phyloP scores from a whole-genome alignment of 2,113 vertebrate species.

The Thinocorus orbignyianus region DNA sequence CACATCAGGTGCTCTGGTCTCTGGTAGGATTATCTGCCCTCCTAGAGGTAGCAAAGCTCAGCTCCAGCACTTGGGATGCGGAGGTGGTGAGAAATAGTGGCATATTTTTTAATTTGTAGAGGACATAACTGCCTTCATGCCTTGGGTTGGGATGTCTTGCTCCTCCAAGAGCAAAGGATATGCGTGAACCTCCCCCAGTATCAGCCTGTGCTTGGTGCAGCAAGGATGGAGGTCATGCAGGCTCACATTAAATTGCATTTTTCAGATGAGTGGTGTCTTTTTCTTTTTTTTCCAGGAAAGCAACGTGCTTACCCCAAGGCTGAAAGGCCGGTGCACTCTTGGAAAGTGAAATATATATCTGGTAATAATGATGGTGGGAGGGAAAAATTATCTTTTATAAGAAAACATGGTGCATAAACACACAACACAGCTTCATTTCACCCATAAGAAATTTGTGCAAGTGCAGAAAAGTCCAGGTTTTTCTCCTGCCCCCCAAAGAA shows the following conservation, averaged over 20 bases:
- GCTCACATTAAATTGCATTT: background rate
- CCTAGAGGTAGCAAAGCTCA: background rate
- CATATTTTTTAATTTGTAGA: background rate
- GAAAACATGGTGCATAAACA: background rate
- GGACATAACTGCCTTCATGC: background rate
- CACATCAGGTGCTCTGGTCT: background rate
- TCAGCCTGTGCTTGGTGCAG: background rate
- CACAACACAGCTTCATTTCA: background rate
- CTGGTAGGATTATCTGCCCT: background rate
- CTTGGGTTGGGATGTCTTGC: background rate
- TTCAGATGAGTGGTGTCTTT: background rate
- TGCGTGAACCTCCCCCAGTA: background rate
- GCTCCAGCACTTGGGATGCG: background rate
- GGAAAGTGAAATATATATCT: slow-evolving; percentile 31
- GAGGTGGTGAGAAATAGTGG: background rate
- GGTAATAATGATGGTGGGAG: background rate
- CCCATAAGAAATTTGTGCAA: background rate
- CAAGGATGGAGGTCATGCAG: background rate
- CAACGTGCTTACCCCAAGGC: slow-evolving; percentile 22
- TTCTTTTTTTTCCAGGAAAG: background rate
- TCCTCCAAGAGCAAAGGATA: background rate
- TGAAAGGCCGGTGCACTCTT: background rate
- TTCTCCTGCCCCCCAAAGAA: slow-evolving; percentile 66
- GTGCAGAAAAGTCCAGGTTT: slow-evolving; percentile 54
- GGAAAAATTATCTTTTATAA: background rate